Base-by-base conservation (phyloP, 2,113 vertebrate genomes). In the Sakesphorus luctuosus region DNA sequence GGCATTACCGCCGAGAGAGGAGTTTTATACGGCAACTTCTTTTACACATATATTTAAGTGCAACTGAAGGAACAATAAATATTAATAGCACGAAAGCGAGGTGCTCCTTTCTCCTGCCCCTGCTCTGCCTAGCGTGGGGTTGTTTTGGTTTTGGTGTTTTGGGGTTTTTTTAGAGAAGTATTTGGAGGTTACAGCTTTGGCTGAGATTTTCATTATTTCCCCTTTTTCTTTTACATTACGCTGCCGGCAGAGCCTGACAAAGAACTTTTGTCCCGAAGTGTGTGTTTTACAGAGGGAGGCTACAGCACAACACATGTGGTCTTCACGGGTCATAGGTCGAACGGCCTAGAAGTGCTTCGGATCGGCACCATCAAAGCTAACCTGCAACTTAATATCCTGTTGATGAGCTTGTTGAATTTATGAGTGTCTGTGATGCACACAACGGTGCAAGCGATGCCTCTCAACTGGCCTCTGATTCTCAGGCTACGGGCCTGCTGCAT, bases 311-410 rank as follows among this genome's bases (percentile, higher is more conserved):
- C 98, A 98, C 98, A 98, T 98, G 98, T 98, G 98, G 98, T 98
- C 98, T 98, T 98, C 98, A 97, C 58, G 96, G 98, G 98, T 99
- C 99, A 99, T 56, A 98, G 99, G 98, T 99, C 98, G 97, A 97
- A 98, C 96, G 98, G 97, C 98, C 98, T 98, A 99, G 97, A 98
- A 99, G 98, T 98, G 97, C 80, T 96, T 97, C 97, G 97, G 98
- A 98, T 98, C 97, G 98, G 85, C 93, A 90, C 94, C 98, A 98
- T 98, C 98, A 98, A 98, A 98, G 97, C 97, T 97, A 98, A 97
- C 97, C 96, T 98, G 98, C 98, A 98, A 98, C 97, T 97, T 98
- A 98, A 98, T 98, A 98, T 98, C 98, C 98, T 98, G 98, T 98
- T 99, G 99, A 98, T 98, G 98, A 97, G 95, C 96, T 98, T 98